Base-by-base conservation (phyloP, 1,140 invertebrate genomes). In the Drosophila rhopaloa region DNA sequence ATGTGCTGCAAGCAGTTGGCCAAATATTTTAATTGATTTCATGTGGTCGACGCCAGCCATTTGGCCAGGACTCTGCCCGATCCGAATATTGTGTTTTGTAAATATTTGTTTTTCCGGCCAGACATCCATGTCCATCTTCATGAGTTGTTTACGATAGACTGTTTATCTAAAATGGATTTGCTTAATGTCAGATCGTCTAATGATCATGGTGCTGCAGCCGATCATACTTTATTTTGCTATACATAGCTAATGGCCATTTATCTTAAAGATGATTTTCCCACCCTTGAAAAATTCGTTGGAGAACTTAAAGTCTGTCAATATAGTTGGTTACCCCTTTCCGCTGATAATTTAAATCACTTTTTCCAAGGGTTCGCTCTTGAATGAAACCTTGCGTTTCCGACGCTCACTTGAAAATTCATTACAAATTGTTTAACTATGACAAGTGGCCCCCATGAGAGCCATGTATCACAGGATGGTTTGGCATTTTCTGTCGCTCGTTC, bases 11-110 rank as follows among this genome's bases (percentile, higher is more conserved):
- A 62, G 44, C 60, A 74, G 40, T 76, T 81, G 50, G 16, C 58
- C 59, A 80, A 84, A 85, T 85, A 85, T 84, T 81, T 84, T 85
- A 84, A 84, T 84, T 81, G 81, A 85, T 84, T 85, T 84, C 81
- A 84, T 84, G 77, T 77, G 81, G 67, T 48, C 57, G 29, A 38
- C 43, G 48, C 43, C 10, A 38, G 38, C 38, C 32, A 63, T 72
- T 44, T 58, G 14, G 32, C 19, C 13, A 35, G 44, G 48, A 9
- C 32, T 54, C 35, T 2, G 16, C 27, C 38, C 41, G 6, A 37
- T 43, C 57, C 8, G 24, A 43, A 32, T 24, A 50, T 14, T 43
- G 38, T 16, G 19, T 59, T 57, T 32, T 80, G 61, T 84, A 82
- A 82, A 82, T 78, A 82, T 79, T 76, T 76, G 58, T 29, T n/a